Conservation (phyloP, 1,140 invertebrate genomes). For the Dendrolimus punctatus region DNA sequence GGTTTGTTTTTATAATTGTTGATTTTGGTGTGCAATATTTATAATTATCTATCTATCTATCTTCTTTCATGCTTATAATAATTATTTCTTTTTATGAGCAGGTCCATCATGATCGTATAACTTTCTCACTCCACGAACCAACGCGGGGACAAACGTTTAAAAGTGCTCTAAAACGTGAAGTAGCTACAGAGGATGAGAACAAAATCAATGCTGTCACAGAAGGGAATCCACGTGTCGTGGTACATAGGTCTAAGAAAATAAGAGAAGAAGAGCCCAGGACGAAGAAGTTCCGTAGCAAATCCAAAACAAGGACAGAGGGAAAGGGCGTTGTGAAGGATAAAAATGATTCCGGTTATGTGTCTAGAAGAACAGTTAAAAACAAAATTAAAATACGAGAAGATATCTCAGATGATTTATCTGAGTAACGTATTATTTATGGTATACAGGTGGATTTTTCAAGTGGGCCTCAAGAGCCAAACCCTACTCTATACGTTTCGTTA, state of each 20-base stretch:
- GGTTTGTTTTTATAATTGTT: too few relatives aligned
- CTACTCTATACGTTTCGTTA: too few relatives aligned
- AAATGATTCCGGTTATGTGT: constrained; percentile 40
- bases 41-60: too few relatives aligned
- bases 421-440: constrained; percentile 12
- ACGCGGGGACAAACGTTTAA: constrained; percentile 57
- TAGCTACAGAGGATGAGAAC: constrained; percentile 29
- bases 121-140: constrained; percentile 57
- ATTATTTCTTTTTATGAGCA: constrained; percentile 14
- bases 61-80: too few relatives aligned
- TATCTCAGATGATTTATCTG: constrained; percentile 51
- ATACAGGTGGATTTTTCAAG: neutral
- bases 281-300: constrained; percentile 25
- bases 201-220: constrained; percentile 12
- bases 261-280: constrained; percentile 18
- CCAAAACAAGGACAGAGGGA: constrained; percentile 35
- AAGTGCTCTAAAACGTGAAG: constrained; percentile 52
- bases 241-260: constrained; percentile 25
- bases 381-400: constrained; percentile 55
- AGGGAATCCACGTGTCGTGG: constrained; percentile 6
- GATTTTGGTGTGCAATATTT: too few relatives aligned
- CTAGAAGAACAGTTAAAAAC: constrained; percentile 35
- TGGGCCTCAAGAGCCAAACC: too few relatives aligned
- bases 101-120: constrained; percentile 62
- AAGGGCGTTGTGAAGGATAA: constrained; percentile 47